Base-by-base conservation (phyloP, 2,113 vertebrate species). In the Otus sunia region DNA sequence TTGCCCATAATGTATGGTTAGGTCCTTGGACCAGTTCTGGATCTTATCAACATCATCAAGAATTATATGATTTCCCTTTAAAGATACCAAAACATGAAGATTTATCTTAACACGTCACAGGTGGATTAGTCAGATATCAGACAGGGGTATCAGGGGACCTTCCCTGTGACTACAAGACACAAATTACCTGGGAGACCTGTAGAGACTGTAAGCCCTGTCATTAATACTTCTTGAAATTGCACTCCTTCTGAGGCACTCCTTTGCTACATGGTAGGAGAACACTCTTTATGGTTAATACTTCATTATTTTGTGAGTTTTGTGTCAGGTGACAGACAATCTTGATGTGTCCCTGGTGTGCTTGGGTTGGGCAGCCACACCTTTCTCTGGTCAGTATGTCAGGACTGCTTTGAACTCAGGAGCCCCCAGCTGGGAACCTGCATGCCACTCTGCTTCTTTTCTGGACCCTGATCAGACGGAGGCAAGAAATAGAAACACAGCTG, bases 401-500 rank as follows among this genome's bases (percentile, higher is more conserved):
- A 55, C 68, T 77, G 56, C 39, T 75, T 36, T 91, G 83, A 77
- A 55, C 47, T 67, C 53, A 88, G 49, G 34, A 82, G 16, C 4
- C 36, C 56, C 21, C 23, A 92, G 21, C 23, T 79, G 56, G 43
- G 52, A 92, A 85, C 34, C 32, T 74, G 22, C 2, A 0, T 19
- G 45, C 15, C 59, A 55, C 15, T 41, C 39, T 2, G 3, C 41
- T 58, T 53, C 7, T 0, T 71, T 92, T 74, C 76, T 87, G 64
- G 52, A 84, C 43, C 7, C 20, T 63, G 43, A 34, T 81, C 86
- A 94, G 55, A 47, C 2, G 7, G n/a, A 89, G 37, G 59, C 41
- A 78, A 94, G 76, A 95, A 91, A 89, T 30, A 96, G 93, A 94
- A 92, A 84, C 75, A 58, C 86, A 92, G 68, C 59, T 94, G 72